These are phyloP conservation scores for Gymnocypris eckloni DNA, from an alignment of 2,797 vertebrate species.

Conservation along the genomic window DNA sequence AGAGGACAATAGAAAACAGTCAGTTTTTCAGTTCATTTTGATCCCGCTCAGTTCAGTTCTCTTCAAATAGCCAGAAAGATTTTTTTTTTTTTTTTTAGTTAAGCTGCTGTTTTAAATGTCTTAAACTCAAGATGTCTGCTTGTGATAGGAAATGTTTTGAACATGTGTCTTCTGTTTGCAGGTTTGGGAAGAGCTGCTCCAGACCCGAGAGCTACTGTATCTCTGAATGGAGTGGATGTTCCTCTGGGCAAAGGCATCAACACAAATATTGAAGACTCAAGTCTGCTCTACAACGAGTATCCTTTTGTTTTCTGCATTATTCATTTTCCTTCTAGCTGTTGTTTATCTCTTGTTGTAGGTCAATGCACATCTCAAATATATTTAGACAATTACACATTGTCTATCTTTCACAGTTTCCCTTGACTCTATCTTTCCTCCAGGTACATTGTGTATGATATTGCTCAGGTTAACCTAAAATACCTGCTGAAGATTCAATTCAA, in stretches of 20 bases:
- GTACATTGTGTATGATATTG: constrained; percentile 96
- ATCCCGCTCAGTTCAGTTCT: not conserved
- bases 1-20: not conserved
- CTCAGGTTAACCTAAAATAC: constrained; percentile 96
- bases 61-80: not conserved
- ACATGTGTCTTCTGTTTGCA: constrained; percentile 64
- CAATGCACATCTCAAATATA: not conserved
- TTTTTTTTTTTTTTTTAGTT: not conserved
- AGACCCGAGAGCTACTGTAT: constrained; percentile 84
- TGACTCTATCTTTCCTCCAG: constrained; percentile 80
- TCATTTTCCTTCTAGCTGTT: not conserved
- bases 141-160: not conserved
- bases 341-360: not conserved
- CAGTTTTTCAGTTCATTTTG: not conserved
- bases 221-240: constrained; percentile 90
- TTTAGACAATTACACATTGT: not conserved
- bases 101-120: not conserved
- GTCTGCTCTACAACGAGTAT: constrained; percentile 99
- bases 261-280: constrained; percentile 91
- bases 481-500: constrained; percentile 97
- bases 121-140: not conserved
- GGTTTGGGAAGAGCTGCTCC: constrained; percentile 95
- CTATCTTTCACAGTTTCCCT: constrained; percentile 69
- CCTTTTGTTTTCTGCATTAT: constrained; percentile 76
- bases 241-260: constrained; percentile 89